phyloP scores from a whole-genome alignment of 2,888 invertebrate species.

The Osmoderma eremita region DNA sequence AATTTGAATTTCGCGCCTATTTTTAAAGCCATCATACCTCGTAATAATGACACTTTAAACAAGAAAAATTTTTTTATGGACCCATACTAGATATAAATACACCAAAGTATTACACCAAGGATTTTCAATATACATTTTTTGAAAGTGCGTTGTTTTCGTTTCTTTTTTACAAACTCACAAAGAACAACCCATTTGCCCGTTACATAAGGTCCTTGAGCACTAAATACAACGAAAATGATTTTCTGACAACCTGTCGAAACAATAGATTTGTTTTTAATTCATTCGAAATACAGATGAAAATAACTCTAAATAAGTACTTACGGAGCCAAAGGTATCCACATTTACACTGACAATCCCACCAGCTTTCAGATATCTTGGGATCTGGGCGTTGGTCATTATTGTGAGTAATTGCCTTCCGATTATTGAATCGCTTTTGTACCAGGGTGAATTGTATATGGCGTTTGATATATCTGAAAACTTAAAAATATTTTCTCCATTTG shows the following conservation, averaged over 20 bases:
- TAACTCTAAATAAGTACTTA: slow-evolving; percentile 1
- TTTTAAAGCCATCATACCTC: no score
- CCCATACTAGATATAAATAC: no score
- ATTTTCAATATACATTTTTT: no score
- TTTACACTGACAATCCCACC: slow-evolving; percentile 28
- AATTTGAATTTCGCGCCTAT: no score
- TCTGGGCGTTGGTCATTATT: slow-evolving; percentile 24
- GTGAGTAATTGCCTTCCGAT: slow-evolving; percentile 14
- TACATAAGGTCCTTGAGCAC: slow-evolving; percentile 9
- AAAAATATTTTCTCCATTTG: not conserved
- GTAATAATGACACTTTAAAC: no score
- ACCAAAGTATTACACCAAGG: no score
- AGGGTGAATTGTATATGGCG: slow-evolving; percentile 26
- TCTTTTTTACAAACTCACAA: no score
- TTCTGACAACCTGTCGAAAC: slow-evolving; percentile 23
- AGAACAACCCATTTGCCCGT: no score
- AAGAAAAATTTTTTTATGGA: no score
- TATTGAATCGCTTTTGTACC: slow-evolving; percentile 31
- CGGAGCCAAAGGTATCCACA: slow-evolving; percentile 28
- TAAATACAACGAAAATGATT: slow-evolving; percentile 20
- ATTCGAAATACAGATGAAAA: no score
- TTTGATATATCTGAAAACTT: slow-evolving; percentile 4
- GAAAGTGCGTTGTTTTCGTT: no score
- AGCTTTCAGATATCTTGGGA: slow-evolving; percentile 18
- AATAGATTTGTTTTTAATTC: no score